These are phyloP conservation scores for Oligia strigilis DNA, from an alignment of 2,888 invertebrate genomes.

Conservation along the genomic window DNA sequence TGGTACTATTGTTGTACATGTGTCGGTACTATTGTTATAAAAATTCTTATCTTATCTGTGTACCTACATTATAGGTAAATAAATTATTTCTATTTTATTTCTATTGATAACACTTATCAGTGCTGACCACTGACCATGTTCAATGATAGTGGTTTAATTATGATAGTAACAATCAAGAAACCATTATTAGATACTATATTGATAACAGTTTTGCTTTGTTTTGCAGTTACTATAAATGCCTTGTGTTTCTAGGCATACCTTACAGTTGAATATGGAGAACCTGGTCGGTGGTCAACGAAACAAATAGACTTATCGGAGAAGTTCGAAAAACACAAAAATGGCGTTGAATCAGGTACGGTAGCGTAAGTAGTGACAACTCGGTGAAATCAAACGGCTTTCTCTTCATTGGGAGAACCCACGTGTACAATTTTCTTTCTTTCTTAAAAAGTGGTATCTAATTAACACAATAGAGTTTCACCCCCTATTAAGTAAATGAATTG, in stretches of 20 bases:
- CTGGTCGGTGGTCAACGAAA: background rate
- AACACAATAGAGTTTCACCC: background rate
- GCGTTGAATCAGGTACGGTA: background rate
- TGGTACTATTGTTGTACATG: too few species aligned
- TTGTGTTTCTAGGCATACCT: too few species aligned
- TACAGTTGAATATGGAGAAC: background rate
- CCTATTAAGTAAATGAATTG: too few species aligned
- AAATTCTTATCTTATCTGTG: too few species aligned
- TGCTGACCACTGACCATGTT: background rate
- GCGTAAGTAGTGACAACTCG: too few species aligned
- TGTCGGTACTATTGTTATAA: too few species aligned
- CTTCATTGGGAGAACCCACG: background rate
- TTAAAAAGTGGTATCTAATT: background rate
- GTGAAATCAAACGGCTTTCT: background rate
- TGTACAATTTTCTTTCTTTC: background rate
- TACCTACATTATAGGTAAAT: too few species aligned
- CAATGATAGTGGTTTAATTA: background rate
- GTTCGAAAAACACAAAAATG: conserved; percentile 1
- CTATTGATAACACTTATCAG: conserved; percentile 4
- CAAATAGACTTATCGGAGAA: background rate
- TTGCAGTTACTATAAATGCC: background rate
- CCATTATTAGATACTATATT: background rate
- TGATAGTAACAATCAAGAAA: background rate
- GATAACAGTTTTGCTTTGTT: conserved; percentile 5
- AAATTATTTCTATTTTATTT: background rate